Evolutionary conservation across 1,140 invertebrate species (phyloP).

Genomic region (Sycophila sp.): DNA sequence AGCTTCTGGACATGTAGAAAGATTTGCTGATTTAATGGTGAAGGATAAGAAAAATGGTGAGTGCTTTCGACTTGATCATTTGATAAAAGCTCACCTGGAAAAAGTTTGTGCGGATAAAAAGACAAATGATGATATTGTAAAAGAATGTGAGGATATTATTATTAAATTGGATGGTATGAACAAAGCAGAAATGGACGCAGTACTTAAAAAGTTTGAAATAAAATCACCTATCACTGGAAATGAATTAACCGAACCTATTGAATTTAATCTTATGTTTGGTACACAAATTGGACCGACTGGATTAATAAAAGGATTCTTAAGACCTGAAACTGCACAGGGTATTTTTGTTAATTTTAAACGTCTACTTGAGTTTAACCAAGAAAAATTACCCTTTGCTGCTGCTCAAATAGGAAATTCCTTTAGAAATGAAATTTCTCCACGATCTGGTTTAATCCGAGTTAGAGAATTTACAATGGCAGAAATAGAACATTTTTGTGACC

Average conservation of each 20-base stretch:
- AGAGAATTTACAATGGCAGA: slow-evolving; percentile 99
- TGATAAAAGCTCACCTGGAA: slow-evolving; percentile 97
- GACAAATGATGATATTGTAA: slow-evolving; percentile 74
- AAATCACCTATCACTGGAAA: slow-evolving; percentile 95
- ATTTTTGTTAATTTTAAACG: slow-evolving; percentile 99
- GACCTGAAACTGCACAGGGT: slow-evolving; percentile 98
- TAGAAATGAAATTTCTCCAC: slow-evolving; percentile 98
- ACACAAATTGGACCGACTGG: slow-evolving; percentile 98
- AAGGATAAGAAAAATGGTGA: slow-evolving; percentile 96
- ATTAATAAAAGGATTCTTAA: slow-evolving; percentile 89
- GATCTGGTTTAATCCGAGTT: slow-evolving; percentile 95
- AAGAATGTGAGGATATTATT: slow-evolving; percentile 83
- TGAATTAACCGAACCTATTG: slow-evolving; percentile 92
- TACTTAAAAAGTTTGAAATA: slow-evolving; percentile 90
- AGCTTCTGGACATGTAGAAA: slow-evolving; percentile 98
- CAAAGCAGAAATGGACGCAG: slow-evolving; percentile 86
- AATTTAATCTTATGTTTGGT: slow-evolving; percentile 99
- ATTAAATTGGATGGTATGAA: slow-evolving; percentile 88
- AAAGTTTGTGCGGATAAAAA: slow-evolving; percentile 90
- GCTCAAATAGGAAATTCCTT: slow-evolving; percentile 99
- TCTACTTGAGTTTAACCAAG: slow-evolving; percentile 96
- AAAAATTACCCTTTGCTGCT: slow-evolving; percentile 95
- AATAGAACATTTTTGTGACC: slow-evolving; percentile 99
- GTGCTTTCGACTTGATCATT: slow-evolving; percentile 96
- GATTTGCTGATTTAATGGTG: slow-evolving; percentile 99